Base-by-base conservation (phyloP, 1,140 invertebrate genomes). In the Drosophila arawakana region DNA sequence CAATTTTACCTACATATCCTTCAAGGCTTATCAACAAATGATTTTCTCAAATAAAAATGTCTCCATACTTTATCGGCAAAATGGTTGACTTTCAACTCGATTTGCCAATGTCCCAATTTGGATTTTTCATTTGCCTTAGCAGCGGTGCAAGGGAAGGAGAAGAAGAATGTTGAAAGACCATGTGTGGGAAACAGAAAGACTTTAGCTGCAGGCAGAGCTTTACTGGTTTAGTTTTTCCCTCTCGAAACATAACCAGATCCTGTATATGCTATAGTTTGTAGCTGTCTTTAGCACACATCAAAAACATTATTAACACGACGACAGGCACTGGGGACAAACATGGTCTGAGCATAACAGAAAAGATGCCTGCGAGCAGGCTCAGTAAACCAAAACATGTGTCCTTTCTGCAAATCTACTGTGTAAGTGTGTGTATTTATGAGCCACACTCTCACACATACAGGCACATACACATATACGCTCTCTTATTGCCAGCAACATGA, bases 281-380 rank as follows among this genome's bases (percentile, higher is more conserved):
- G 74, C 84, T 88, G 84, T 88, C 84, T 75, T 89, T 80, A 89
- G 69, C 84, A 88, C 83, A 88, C 83, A 88, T 88, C 83, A 88
- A 89, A 83, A 86, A 74, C 80, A 88, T 88, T 88, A 88, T 88
- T 88, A 88, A 89, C 83, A 88, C 80, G 57, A 76, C 66, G 73
- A 76, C 60, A 76, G 59, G 54, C 83, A 63, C 63, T 9, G 37
- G 75, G 80, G 73, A 80, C 73, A 82, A 80, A 68, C 72, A 88
- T 66, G 65, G 59, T 39, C 63, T 59, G 60, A 37, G 72, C 35
- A 73, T 66, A 76, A 71, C 59, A 59, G 60, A 80, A 88, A 80
- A 89, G 84, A 89, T 89, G 83, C 83, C 83, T 80, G 67, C 71
- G 68, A 86, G 80, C 81, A 57, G 70, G 76, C 80, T 79, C 76